phyloP scores from a whole-genome alignment of 2,888 invertebrate species.

The Phanerotoma sp. region DNA sequence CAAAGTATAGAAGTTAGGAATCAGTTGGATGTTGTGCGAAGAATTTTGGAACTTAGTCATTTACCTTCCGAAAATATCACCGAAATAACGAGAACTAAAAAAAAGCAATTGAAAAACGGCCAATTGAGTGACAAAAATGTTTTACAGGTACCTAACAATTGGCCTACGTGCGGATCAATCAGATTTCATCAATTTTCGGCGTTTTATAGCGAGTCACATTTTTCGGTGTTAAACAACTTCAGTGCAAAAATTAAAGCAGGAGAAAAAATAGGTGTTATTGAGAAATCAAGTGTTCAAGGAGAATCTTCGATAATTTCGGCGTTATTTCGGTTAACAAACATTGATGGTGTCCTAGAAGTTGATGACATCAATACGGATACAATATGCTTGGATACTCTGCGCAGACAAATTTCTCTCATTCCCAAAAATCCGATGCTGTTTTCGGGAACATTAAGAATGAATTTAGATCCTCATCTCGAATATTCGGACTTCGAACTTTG shows the following conservation, averaged over 20 bases:
- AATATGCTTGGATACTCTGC: conserved; percentile 63
- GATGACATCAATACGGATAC: conserved; percentile 61
- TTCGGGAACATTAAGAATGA: conserved; percentile 66
- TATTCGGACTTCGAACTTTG: conserved; percentile 60
- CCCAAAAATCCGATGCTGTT: conserved; percentile 72
- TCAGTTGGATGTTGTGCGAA: conserved; percentile 87
- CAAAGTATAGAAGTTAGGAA: conserved; percentile 89
- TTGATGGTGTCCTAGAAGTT: conserved; percentile 63
- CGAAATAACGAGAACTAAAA: conserved; percentile 26
- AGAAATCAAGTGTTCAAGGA: conserved; percentile 75
- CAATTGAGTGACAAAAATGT: conserved; percentile 18
- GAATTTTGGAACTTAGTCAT: conserved; percentile 77
- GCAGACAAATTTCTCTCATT: conserved; percentile 65
- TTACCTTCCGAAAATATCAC: conserved; percentile 62
- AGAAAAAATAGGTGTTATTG: conserved; percentile 66
- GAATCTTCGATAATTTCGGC: conserved; percentile 71
- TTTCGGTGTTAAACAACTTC: conserved; percentile 59
- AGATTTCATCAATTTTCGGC: conserved; percentile 48
- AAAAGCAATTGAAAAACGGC: conserved; percentile 18
- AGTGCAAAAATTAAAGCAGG: conserved; percentile 50
- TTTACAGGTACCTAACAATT: conserved; percentile 40
- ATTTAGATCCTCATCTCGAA: conserved; percentile 69
- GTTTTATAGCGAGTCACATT: conserved; percentile 58
- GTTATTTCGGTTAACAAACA: conserved; percentile 67
- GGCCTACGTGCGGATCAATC: conserved; percentile 49